These are phyloP conservation scores for Sparus aurata DNA, from an alignment of 2,797 vertebrate genomes.

Conservation along the genomic window DNA sequence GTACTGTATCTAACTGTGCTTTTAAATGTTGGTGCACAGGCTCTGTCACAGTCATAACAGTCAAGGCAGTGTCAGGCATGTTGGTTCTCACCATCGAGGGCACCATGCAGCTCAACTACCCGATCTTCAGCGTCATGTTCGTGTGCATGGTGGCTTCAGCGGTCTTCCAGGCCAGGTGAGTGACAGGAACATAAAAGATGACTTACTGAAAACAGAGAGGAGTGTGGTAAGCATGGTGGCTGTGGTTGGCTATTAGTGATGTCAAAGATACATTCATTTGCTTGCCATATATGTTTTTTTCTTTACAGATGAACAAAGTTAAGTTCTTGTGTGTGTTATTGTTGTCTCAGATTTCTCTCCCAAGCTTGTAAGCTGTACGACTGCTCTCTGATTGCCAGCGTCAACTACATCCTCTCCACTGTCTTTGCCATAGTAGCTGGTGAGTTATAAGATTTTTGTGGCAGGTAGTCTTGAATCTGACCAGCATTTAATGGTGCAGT, in stretches of 20 bases:
- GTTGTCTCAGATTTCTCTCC: slow-evolving; percentile 89
- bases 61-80: slow-evolving; percentile 96
- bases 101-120: slow-evolving; percentile 90
- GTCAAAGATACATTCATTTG: neutral
- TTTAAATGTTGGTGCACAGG: slow-evolving; percentile 78
- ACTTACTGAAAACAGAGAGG: neutral
- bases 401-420: slow-evolving; percentile 95
- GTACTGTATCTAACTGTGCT: neutral
- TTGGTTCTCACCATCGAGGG: slow-evolving; percentile 90
- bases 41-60: slow-evolving; percentile 92
- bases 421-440: slow-evolving; percentile 89
- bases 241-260: neutral
- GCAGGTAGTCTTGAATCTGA: neutral
- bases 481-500: neutral
- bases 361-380: slow-evolving; percentile 93
- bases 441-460: slow-evolving; percentile 65
- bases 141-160: slow-evolving; percentile 95
- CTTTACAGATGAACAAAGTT: neutral
- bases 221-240: neutral
- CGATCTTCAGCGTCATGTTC: slow-evolving; percentile 96
- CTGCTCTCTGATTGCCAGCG: slow-evolving; percentile 90
- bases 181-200: neutral
- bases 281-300: neutral
- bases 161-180: slow-evolving; percentile 93
- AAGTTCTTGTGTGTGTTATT: slow-evolving; percentile 1